Base-by-base conservation (phyloP, 2,888 invertebrate genomes). In the Calliopum simillimum region DNA sequence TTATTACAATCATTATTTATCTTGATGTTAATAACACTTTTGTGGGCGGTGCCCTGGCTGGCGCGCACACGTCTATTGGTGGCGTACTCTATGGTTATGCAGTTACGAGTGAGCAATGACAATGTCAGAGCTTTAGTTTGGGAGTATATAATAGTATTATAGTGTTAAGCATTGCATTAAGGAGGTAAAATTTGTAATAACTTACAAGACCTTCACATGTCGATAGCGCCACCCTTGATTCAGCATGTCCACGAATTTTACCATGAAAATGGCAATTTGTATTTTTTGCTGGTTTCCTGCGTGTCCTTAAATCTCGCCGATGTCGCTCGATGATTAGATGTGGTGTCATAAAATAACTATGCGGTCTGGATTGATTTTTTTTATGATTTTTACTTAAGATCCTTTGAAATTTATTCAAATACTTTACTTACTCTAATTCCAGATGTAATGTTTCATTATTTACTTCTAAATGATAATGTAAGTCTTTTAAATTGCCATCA, bases 181-280 rank as follows among this genome's bases (percentile, higher is more conserved):
- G 14, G 16, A 11, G 16, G 16, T 49, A 13, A 49, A 12, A 16
- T 49, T 49, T 19, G 4, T 8, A 43, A 33, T 8, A 41, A 88
- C 93, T 92, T 86, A 95, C 95, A 89, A 95, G 87, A 81, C 95
- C 95, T 82, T 93, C 89, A 84, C 95, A 96, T 19, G 94, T 90
- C 14, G 94, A 94, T 69, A 96, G 83, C 19, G 95, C 94, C 64
- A 94, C 92, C 74, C 87, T 89, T 47, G 94, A 94, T 69, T 87
- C 86, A 6, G 89, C 86, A 76, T 93, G 91, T 58, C 92, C 93
- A 68, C 90, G 87, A 72, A 96, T 88, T 77, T 89, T 87, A 76
- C 96, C 96, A 71, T 91, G 91, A 86, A 92, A 95, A 87, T 95
- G 95, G 84, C 95, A 95, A 49, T 88, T 89, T 72, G 89, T 88